Evolutionary conservation across 2,888 invertebrate species (phyloP).

Genomic region (Lasioglossum oenotherae): DNA sequence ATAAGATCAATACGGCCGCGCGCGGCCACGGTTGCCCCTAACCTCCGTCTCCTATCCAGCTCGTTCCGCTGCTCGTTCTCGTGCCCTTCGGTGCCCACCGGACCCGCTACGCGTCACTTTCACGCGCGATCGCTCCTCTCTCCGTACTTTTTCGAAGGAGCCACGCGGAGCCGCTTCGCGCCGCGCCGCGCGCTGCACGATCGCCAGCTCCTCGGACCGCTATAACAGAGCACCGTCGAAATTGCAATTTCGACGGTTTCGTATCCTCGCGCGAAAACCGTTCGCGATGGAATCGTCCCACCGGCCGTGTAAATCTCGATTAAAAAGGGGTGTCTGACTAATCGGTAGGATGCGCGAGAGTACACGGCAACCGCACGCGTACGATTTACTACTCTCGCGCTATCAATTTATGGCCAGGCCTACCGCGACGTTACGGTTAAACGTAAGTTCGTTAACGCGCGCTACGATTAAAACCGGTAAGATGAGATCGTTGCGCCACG

Average conservation of each 20-base stretch:
- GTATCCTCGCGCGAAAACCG: neutral
- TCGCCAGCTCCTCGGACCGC: neutral
- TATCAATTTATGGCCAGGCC: conserved; percentile 83
- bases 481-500: conserved; percentile 50
- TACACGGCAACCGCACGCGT: conserved; percentile 83
- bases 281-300: neutral
- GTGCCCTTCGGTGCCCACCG: conserved; percentile 56
- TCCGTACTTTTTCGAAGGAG: conserved; percentile 16
- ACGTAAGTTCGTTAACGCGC: conserved; percentile 83
- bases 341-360: conserved; percentile 72
- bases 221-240: neutral
- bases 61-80: conserved; percentile 65
- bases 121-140: conserved; percentile 30
- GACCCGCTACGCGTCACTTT: conserved; percentile 49
- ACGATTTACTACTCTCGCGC: conserved; percentile 83
- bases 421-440: conserved; percentile 83
- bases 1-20: conserved; percentile 85
- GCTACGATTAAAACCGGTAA: conserved; percentile 83
- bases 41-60: conserved; percentile 73
- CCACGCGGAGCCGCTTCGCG: neutral
- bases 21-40: conserved; percentile 81
- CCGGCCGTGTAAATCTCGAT: conserved; percentile 19
- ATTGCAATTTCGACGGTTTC: neutral
- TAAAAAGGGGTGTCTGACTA: conserved; percentile 53
- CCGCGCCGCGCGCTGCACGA: neutral